A percentile compares a stretch with the other conserved stretches of the same genome.
These are phyloP conservation scores for Macrochelys suwanniensis DNA, from an alignment of 2,797 vertebrate genomes.

Conservation along the genomic window DNA sequence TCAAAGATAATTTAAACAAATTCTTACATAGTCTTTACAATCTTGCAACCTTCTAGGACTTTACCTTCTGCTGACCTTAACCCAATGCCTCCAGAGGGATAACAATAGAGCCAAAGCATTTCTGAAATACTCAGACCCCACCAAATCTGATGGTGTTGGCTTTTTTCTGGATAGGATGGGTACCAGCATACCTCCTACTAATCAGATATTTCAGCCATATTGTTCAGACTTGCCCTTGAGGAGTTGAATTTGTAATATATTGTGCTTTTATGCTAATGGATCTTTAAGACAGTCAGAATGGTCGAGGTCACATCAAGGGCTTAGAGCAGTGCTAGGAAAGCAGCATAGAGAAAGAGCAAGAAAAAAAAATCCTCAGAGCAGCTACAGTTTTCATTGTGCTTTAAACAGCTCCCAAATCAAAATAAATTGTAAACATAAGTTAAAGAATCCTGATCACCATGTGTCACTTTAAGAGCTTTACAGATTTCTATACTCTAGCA, in stretches of 20 bases:
- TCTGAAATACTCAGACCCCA: background rate
- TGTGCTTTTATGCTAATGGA: background rate
- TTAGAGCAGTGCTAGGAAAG: background rate
- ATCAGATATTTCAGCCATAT: background rate
- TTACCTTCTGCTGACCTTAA: slow-evolving; percentile 53
- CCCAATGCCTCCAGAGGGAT: background rate
- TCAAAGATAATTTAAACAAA: slow-evolving; percentile 59
- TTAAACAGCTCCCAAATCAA: background rate
- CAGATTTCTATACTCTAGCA: background rate
- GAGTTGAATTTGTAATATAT: background rate
- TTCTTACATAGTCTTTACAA: slow-evolving; percentile 16
- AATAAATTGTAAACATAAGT: background rate
- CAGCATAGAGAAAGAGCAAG: background rate
- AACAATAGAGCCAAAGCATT: background rate
- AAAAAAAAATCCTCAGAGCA: background rate
- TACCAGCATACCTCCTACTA: background rate
- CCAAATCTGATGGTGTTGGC: background rate
- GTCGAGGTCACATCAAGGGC: background rate
- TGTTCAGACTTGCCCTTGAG: background rate
- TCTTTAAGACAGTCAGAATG: background rate
- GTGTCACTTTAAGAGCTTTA: background rate
- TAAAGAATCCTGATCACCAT: background rate
- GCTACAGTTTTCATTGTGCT: background rate
- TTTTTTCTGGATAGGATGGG: background rate
- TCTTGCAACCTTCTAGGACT: background rate